Evolutionary conservation across 2,888 invertebrate genomes (phyloP).

Genomic region (Rhamphomyia laevipes): DNA sequence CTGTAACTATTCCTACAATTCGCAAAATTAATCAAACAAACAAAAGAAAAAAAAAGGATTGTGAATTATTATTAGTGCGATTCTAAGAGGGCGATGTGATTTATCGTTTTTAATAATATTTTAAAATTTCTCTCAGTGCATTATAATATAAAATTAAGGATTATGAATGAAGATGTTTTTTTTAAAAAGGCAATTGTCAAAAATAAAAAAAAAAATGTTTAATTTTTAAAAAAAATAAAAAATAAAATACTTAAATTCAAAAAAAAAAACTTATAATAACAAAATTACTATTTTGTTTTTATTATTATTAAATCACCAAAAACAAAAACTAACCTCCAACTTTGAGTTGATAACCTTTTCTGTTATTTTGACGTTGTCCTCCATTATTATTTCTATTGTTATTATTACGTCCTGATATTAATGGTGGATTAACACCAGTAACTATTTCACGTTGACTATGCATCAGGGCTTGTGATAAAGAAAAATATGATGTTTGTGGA

Average conservation of each 20-base stretch:
- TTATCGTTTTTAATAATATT: no score
- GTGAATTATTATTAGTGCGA: no score
- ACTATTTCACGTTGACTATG: constrained; percentile 16
- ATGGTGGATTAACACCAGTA: constrained; percentile 16
- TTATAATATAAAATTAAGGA: no score
- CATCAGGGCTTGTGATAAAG: constrained; percentile 16
- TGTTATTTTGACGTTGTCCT: constrained; percentile 10
- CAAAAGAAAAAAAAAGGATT: constrained; percentile 7
- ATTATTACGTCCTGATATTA: constrained; percentile 7
- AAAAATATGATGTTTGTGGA: constrained; percentile 19
- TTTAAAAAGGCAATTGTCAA: no score
- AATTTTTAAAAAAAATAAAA: constrained; percentile 5
- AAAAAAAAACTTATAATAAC: constrained; percentile 12
- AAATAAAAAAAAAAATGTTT: constrained; percentile 2
- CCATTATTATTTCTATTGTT: constrained; percentile 4
- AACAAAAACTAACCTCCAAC: constrained; percentile 20
- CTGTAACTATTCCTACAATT: constrained; percentile 26
- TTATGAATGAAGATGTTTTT: no score
- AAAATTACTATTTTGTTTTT: neutral
- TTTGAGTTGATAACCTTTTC: constrained; percentile 23
- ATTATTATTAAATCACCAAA: no score
- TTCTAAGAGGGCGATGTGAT: constrained; percentile 10
- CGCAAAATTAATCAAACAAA: constrained; percentile 21
- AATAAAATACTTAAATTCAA: constrained; percentile 7
- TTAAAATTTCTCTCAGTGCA: constrained; percentile 4